A percentile compares a stretch with the other conserved stretches of the same genome.
phyloP scores from a whole-genome alignment of 2,888 invertebrate species.

The Magallana nippona region DNA sequence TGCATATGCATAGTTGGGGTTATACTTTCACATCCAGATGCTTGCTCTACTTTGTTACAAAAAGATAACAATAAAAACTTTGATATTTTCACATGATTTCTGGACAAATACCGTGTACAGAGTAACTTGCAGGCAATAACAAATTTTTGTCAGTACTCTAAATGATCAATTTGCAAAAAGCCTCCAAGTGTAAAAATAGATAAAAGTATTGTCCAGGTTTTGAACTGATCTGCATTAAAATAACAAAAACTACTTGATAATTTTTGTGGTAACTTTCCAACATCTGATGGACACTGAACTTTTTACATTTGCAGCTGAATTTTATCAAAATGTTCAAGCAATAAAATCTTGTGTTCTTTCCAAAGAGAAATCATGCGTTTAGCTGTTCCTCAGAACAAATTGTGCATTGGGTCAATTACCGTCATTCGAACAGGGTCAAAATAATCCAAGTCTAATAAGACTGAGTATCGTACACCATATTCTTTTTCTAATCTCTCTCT shows the following conservation, averaged over 20 bases:
- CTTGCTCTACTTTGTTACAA: conserved; percentile 40
- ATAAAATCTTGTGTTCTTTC: conserved; percentile 41
- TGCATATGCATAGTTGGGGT: conserved; percentile 48
- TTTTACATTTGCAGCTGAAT: conserved; percentile 31
- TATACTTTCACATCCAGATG: conserved; percentile 35
- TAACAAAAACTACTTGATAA: conserved; percentile 41
- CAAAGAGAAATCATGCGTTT: conserved; percentile 43
- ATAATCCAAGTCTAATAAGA: conserved; percentile 44
- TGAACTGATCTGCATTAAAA: conserved; percentile 49
- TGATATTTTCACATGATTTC: conserved; percentile 39
- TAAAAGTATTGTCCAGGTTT: conserved; percentile 47
- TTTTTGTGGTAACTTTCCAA: conserved; percentile 47
- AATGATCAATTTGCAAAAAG: conserved; percentile 38
- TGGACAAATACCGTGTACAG: conserved; percentile 38
- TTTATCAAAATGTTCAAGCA: conserved; percentile 36
- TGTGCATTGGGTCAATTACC: conserved; percentile 48
- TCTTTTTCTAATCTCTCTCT: conserved; percentile 15
- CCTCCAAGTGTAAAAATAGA: conserved; percentile 44
- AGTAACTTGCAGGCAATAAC: conserved; percentile 44
- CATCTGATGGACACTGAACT: conserved; percentile 39
- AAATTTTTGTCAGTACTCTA: conserved; percentile 47
- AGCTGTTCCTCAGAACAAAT: conserved; percentile 45
- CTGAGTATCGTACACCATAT: conserved; percentile 45
- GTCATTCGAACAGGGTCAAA: conserved; percentile 49
- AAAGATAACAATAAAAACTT: conserved; percentile 34